Conservation (phyloP, 2,113 vertebrate species). For the Stigmatopora nigra region DNA sequence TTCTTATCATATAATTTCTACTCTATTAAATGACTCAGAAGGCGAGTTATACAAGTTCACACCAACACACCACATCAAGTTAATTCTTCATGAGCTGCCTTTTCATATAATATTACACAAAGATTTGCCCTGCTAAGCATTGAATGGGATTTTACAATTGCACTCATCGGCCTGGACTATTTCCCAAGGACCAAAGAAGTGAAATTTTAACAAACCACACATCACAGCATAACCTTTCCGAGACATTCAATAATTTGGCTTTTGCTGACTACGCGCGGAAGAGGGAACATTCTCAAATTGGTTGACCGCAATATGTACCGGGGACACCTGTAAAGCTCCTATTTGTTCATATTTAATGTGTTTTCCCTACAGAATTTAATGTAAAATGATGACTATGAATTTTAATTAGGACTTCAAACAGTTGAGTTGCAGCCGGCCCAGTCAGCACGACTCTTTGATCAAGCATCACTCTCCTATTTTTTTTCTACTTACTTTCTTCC, state of each 20-base stretch:
- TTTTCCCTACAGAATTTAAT: background rate
- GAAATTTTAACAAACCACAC: no score
- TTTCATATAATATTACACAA: background rate
- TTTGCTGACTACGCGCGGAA: background rate
- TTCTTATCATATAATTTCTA: no score
- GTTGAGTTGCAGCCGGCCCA: constrained; percentile 39
- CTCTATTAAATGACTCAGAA: no score
- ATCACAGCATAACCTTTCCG: background rate
- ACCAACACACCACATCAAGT: background rate
- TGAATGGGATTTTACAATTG: background rate
- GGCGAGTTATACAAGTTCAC: no score
- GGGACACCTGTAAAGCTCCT: background rate
- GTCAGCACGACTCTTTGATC: constrained; percentile 66
- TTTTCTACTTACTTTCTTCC: constrained; percentile 44
- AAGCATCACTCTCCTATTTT: constrained; percentile 46
- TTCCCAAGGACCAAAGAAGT: no score
- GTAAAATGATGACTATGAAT: constrained; percentile 44
- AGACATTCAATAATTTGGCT: background rate
- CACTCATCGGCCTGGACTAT: background rate
- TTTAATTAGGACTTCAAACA: constrained; percentile 72
- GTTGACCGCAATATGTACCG: background rate
- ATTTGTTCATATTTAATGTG: background rate
- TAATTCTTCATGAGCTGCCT: background rate
- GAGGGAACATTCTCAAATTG: background rate
- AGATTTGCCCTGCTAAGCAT: background rate